Evolutionary conservation across 1,140 invertebrate species (phyloP).

Genomic region (Achroia grisella): DNA sequence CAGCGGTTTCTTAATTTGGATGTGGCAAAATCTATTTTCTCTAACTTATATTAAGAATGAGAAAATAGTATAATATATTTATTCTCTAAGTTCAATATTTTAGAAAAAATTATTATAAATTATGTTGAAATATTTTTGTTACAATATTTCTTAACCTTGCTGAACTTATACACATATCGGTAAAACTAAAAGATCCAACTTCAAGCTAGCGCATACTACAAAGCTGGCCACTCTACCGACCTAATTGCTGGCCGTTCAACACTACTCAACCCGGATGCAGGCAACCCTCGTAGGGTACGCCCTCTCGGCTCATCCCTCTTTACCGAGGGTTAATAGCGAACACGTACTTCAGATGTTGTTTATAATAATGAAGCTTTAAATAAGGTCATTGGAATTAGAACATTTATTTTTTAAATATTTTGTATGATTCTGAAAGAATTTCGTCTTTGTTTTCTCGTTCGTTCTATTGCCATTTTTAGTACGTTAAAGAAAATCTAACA

Average conservation of each 20-base stretch:
- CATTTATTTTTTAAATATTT: background rate
- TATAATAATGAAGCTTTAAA: slow-evolving; percentile 1
- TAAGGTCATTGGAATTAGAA: slow-evolving; percentile 1
- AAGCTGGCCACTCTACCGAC: slow-evolving; percentile 31
- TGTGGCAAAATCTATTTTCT: too few species aligned
- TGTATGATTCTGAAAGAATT: slow-evolving; percentile 1
- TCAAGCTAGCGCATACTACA: slow-evolving; percentile 6
- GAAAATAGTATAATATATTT: too few species aligned
- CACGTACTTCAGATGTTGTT: slow-evolving; percentile 3
- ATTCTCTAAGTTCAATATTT: too few species aligned
- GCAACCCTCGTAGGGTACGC: slow-evolving; percentile 10
- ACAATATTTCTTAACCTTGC: too few species aligned
- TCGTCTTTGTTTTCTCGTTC: background rate
- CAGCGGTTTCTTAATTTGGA: too few species aligned
- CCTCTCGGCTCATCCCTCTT: slow-evolving; percentile 8
- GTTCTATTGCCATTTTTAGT: too few species aligned
- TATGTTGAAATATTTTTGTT: too few species aligned
- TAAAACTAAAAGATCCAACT: too few species aligned
- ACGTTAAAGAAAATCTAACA: too few species aligned
- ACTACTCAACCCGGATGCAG: slow-evolving; percentile 42
- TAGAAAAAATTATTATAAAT: too few species aligned
- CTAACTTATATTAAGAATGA: too few species aligned
- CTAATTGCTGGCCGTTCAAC: slow-evolving; percentile 48
- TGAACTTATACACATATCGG: too few species aligned
- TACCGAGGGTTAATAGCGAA: slow-evolving; percentile 3